Evolutionary conservation across 2,113 vertebrate species (phyloP).

Genomic region (Tiliqua scincoides): DNA sequence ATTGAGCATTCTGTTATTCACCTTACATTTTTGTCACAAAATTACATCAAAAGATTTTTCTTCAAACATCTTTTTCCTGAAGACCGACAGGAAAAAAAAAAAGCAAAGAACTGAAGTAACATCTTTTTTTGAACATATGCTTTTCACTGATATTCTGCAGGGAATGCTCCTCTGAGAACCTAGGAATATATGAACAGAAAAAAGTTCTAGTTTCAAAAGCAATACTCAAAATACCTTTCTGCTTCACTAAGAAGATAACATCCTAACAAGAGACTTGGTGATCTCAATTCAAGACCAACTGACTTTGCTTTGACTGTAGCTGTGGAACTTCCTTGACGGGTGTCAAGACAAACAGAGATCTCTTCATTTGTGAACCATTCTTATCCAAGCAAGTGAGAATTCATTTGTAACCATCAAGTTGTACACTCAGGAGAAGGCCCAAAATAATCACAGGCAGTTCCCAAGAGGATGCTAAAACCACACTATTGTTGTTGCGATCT

Average conservation of each 20-base stretch:
- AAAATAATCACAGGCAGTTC: neutral
- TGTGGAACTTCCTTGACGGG: neutral
- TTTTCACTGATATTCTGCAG: conserved; percentile 62
- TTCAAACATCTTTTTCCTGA: neutral
- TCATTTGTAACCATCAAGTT: neutral
- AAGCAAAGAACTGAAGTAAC: conserved; percentile 36
- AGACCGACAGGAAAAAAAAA: neutral
- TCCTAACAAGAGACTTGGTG: conserved; percentile 8
- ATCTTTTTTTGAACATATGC: conserved; percentile 49
- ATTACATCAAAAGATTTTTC: neutral
- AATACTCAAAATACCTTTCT: conserved; percentile 11
- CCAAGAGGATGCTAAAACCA: neutral
- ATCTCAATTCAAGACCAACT: conserved; percentile 2
- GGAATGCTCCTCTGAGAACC: conserved; percentile 39
- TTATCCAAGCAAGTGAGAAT: neutral
- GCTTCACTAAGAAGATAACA: conserved; percentile 43
- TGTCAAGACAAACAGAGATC: neutral
- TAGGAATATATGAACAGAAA: conserved; percentile 31
- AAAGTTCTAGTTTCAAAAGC: conserved; percentile 26
- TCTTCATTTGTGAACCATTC: neutral
- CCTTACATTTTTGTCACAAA: neutral
- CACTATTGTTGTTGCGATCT: too few relatives aligned
- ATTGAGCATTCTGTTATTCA: neutral
- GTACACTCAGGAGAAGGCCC: neutral
- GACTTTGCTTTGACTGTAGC: neutral